Conservation (phyloP, 2,888 invertebrate genomes). For the Cenopis cana region DNA sequence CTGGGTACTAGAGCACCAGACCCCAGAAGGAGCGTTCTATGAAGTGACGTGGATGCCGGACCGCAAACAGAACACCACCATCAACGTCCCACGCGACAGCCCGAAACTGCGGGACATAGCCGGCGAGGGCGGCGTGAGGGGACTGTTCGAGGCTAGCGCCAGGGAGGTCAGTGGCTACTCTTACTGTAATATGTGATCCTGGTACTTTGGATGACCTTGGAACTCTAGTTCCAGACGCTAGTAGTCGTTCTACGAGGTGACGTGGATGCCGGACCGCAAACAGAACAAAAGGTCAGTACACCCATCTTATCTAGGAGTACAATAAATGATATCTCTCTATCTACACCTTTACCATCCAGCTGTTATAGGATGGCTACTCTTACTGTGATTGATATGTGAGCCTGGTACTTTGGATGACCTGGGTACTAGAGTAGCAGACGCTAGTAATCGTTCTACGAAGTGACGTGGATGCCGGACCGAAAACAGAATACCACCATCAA, state of each 20-base stretch:
- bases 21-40: conserved; percentile 94
- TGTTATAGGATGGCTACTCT: not conserved
- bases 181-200: not conserved
- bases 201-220: not conserved
- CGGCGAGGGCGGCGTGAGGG: conserved; percentile 48
- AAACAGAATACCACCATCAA: too few species aligned
- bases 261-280: too few species aligned
- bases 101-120: conserved; percentile 89
- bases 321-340: too few species aligned
- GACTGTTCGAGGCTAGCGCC: conserved; percentile 54
- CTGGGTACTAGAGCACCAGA: conserved; percentile 95
- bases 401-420: not conserved
- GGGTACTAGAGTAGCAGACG: too few species aligned
- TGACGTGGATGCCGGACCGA: too few species aligned
- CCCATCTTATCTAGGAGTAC: too few species aligned
- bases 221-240: too few species aligned
- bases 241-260: too few species aligned
- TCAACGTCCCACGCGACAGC: conserved; percentile 78
- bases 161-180: conserved; percentile 50
- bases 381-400: not conserved
- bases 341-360: not conserved
- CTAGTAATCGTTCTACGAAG: too few species aligned
- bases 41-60: conserved; percentile 95
- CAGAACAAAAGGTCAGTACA: conserved; percentile 48
- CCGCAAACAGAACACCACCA: conserved; percentile 92